Percentiles rank a stretch among this genome's conserved stretches.
Evolutionary conservation across 2,797 vertebrate genomes (phyloP).

Genomic region (Rhynchonycteris naso): DNA sequence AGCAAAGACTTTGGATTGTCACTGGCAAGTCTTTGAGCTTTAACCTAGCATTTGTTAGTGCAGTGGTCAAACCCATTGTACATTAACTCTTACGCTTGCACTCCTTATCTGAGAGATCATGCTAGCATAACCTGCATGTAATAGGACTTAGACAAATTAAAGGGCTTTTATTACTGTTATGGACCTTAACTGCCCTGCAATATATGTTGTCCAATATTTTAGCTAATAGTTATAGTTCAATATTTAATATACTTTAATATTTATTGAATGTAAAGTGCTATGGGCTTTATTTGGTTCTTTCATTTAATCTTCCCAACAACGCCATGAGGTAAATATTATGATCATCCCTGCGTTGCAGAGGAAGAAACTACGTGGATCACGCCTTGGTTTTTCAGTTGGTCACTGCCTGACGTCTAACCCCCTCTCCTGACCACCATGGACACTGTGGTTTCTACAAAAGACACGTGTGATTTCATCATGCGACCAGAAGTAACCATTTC

Average conservation of each 20-base stretch:
- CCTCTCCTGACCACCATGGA: not conserved
- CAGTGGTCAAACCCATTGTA: not conserved
- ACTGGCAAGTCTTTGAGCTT: not conserved
- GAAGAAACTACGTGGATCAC: not conserved
- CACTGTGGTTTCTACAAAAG: not conserved
- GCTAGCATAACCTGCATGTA: not conserved
- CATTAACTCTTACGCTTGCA: not conserved
- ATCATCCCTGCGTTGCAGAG: not conserved
- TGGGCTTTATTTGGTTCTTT: not conserved
- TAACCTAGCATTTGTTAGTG: not conserved
- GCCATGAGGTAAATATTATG: not conserved
- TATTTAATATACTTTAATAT: not conserved
- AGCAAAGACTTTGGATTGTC: not conserved
- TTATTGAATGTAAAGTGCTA: not conserved
- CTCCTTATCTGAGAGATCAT: not conserved
- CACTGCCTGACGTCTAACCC: not conserved
- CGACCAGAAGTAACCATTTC: not conserved
- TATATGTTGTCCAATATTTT: not conserved
- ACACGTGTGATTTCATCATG: not conserved
- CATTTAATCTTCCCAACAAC: not conserved
- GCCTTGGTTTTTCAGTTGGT: not conserved
- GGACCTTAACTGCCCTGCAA: not conserved
- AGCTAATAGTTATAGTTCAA: not conserved
- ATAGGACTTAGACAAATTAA: not conserved
- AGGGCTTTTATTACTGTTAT: not conserved